Evolutionary conservation across 2,888 invertebrate genomes (phyloP).

Genomic region (Troides oblongomaculatus): DNA sequence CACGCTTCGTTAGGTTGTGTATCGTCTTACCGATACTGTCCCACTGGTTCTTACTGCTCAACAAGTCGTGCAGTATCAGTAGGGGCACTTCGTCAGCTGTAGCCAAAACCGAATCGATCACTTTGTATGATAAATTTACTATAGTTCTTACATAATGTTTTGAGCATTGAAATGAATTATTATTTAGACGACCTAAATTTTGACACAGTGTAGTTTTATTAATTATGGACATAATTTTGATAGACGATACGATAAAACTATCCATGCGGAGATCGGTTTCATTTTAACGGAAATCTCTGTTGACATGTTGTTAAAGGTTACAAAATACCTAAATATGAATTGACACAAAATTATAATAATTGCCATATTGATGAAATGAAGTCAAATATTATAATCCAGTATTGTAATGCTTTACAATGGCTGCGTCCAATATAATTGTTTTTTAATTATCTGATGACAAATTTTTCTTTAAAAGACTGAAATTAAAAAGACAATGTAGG

Average conservation of each 20-base stretch:
- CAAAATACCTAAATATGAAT: background rate
- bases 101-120: conserved; percentile 46
- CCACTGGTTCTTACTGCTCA: conserved; percentile 95
- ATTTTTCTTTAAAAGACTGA: no score
- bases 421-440: no score
- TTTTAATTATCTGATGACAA: no score
- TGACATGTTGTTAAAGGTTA: background rate
- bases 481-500: no score
- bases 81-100: conserved; percentile 50
- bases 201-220: conserved; percentile 8
- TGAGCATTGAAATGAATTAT: conserved; percentile 20
- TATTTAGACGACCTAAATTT: conserved; percentile 21
- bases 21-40: conserved; percentile 87
- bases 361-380: background rate
- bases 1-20: conserved; percentile 83
- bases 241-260: background rate
- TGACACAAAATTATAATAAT: background rate
- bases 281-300: conserved; percentile 3
- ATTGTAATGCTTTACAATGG: no score
- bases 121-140: conserved; percentile 58
- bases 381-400: background rate
- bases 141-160: conserved; percentile 38
- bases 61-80: conserved; percentile 88
- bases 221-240: conserved; percentile 16
- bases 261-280: background rate